Percentiles rank a stretch among this genome's conserved stretches.
Evolutionary conservation across 2,888 invertebrate genomes (phyloP).

Genomic region (Pseudococcus longispinus): DNA sequence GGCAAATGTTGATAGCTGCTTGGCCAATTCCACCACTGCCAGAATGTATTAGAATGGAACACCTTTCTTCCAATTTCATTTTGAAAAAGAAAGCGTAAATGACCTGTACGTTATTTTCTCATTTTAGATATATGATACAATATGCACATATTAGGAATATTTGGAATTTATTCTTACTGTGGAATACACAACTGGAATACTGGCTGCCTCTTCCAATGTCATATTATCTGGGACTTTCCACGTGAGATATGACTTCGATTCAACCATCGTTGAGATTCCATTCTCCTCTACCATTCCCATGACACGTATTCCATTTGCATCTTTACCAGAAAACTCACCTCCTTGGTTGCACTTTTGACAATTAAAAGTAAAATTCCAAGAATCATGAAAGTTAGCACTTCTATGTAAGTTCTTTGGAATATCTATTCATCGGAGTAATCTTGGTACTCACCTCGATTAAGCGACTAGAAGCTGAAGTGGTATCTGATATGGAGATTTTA

Average conservation of each 20-base stretch:
- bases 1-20: conserved; percentile 63
- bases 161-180: conserved; percentile 63
- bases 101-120: conserved; percentile 61
- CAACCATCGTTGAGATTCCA: conserved; percentile 65
- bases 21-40: conserved; percentile 78
- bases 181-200: conserved; percentile 71
- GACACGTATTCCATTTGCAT: conserved; percentile 62
- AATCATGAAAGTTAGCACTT: no score
- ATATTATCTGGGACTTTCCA: conserved; percentile 70
- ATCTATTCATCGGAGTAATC: background rate
- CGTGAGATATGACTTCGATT: conserved; percentile 64
- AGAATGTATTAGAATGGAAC: conserved; percentile 67
- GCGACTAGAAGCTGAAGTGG: background rate
- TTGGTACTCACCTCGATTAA: background rate
- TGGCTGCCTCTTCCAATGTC: conserved; percentile 72
- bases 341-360: conserved; percentile 68
- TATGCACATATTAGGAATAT: no score
- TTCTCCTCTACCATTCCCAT: conserved; percentile 63
- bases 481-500: conserved; percentile 64
- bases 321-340: conserved; percentile 68
- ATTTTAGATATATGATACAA: no score
- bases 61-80: conserved; percentile 66
- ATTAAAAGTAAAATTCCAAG: no score
- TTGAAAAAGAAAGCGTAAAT: conserved; percentile 69
- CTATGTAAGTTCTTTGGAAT: background rate